Conservation (phyloP, 2,888 invertebrate genomes). For the Plagodis dolabraria region DNA sequence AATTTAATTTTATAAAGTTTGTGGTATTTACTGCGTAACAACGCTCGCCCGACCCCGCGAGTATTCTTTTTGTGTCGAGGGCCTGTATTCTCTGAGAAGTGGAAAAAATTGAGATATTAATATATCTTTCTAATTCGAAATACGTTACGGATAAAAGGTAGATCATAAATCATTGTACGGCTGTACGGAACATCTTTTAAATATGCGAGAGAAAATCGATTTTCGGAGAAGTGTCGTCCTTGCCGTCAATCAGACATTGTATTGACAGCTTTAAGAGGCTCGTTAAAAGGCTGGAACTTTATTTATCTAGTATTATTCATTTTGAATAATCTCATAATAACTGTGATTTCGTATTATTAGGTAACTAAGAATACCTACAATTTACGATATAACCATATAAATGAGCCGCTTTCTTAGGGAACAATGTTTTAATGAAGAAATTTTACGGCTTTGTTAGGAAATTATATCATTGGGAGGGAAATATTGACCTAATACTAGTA, state of each 20-base stretch:
- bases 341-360: too few relatives aligned
- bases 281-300: slow-evolving; percentile 15
- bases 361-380: too few relatives aligned
- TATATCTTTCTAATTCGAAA: slow-evolving; percentile 85
- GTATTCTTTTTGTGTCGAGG: slow-evolving; percentile 79
- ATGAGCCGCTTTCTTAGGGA: too few relatives aligned
- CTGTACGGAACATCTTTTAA: slow-evolving; percentile 71
- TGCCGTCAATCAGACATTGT: slow-evolving; percentile 65
- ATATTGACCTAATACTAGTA: too few relatives aligned
- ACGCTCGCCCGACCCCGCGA: slow-evolving; percentile 70
- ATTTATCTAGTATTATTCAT: slow-evolving; percentile 15
- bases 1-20: too few relatives aligned
- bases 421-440: too few relatives aligned
- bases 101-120: slow-evolving; percentile 85
- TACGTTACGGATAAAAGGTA: slow-evolving; percentile 81
- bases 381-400: too few relatives aligned
- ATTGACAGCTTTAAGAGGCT: slow-evolving; percentile 54
- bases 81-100: slow-evolving; percentile 80
- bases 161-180: slow-evolving; percentile 80
- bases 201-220: slow-evolving; percentile 71
- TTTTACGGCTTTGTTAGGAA: too few relatives aligned
- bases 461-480: too few relatives aligned
- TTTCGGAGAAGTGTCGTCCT: slow-evolving; percentile 68
- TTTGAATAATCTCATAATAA: not conserved
- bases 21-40: too few relatives aligned